Conservation (phyloP, 2,888 invertebrate genomes). For the Steinernema carpocapsae region DNA sequence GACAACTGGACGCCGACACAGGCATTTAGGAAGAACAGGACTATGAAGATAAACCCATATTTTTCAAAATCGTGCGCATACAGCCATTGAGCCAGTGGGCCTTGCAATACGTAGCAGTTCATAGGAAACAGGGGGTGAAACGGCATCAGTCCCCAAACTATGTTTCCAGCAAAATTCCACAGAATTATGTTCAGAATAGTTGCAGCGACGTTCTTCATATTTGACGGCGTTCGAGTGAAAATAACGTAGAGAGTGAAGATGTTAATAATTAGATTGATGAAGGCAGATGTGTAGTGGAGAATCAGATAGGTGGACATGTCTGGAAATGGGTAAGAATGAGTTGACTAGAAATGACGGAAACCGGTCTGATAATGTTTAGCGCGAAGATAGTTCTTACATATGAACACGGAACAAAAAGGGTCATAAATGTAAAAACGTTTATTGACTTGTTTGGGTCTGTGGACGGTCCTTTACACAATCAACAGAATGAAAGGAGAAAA, state of each 20-base stretch:
- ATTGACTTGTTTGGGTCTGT: too few species aligned
- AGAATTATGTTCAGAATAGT: not conserved
- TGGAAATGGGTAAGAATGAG: not conserved
- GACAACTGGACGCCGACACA: slow-evolving; percentile 3
- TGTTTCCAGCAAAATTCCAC: slow-evolving; percentile 19
- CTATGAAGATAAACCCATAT: not conserved
- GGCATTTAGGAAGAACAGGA: slow-evolving; percentile 6
- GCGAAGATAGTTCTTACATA: too few species aligned
- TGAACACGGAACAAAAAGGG: too few species aligned
- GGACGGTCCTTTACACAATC: too few species aligned
- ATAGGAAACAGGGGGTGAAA: slow-evolving; percentile 1
- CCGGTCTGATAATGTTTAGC: too few species aligned
- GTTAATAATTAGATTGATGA: not conserved
- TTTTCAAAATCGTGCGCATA: not conserved
- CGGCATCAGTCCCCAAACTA: slow-evolving; percentile 1
- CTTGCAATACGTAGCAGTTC: not conserved
- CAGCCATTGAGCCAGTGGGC: not conserved
- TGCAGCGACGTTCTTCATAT: not conserved
- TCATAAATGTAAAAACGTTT: too few species aligned
- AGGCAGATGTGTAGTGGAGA: not conserved
- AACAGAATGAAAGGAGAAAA: too few species aligned
- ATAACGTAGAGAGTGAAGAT: slow-evolving; percentile 3
- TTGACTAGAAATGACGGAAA: too few species aligned
- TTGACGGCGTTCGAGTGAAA: not conserved
- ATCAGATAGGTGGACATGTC: slow-evolving; percentile 1